Conservation (phyloP, 2,797 vertebrate genomes). For the Podarcis lilfordi region DNA sequence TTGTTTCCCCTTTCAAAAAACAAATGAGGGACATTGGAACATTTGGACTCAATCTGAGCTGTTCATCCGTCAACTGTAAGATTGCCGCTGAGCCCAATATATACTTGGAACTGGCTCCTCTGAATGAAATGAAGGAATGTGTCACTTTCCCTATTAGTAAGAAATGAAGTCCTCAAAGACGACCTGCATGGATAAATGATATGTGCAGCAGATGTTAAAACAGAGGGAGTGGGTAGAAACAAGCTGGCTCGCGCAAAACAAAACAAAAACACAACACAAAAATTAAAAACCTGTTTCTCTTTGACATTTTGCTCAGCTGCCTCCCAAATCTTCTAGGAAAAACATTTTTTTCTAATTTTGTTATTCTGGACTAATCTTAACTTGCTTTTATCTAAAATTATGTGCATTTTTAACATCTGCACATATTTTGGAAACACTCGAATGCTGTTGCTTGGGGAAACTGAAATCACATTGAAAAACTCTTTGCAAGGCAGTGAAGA, state of each 20-base stretch:
- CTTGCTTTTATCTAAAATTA: slow-evolving; percentile 67
- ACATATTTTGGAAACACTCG: slow-evolving; percentile 52
- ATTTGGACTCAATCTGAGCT: slow-evolving; percentile 32
- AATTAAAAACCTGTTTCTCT: slow-evolving; percentile 63
- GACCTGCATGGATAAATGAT: slow-evolving; percentile 52
- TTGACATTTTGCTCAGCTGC: slow-evolving; percentile 71
- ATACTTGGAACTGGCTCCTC: slow-evolving; percentile 7
- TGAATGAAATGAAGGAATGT: slow-evolving; percentile 36
- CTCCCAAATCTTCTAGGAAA: slow-evolving; percentile 60
- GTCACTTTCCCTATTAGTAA: slow-evolving; percentile 61
- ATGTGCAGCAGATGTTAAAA: slow-evolving; percentile 68
- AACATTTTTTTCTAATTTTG: slow-evolving; percentile 58
- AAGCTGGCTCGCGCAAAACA: slow-evolving; percentile 46
- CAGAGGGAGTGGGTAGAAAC: slow-evolving; percentile 58
- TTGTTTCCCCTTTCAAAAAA: slow-evolving; percentile 21
- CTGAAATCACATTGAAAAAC: slow-evolving; percentile 16
- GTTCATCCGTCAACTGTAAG: slow-evolving; percentile 19
- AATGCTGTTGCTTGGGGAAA: slow-evolving; percentile 50
- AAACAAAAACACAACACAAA: slow-evolving; percentile 43
- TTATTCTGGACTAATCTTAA: slow-evolving; percentile 59
- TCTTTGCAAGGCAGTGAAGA: neutral
- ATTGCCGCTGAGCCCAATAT: slow-evolving; percentile 9
- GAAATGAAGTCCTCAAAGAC: slow-evolving; percentile 50
- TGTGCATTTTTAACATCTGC: slow-evolving; percentile 67
- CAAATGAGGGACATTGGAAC: slow-evolving; percentile 22